Evolutionary conservation across 2,888 invertebrate genomes (phyloP), one percentile per base, ranked within the genome.

Genomic region (Lamellibrachia columna): DNA sequence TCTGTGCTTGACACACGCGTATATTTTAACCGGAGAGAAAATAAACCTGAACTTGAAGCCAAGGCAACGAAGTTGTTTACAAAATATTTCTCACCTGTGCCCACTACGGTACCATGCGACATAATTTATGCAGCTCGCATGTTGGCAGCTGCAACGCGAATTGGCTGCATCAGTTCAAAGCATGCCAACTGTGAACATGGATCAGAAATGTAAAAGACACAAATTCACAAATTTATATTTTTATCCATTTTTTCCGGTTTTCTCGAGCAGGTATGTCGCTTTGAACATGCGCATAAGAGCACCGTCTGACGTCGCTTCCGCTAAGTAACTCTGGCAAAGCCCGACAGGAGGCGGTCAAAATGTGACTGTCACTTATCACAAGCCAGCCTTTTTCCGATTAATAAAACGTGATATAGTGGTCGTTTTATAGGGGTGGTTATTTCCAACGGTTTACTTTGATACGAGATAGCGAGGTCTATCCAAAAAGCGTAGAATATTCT

Each of bases 81-180:
- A 75, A 75, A 75, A 75, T 75, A 75, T 75, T 75, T 22, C 75
- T 75, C 75, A 75, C 75, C 75, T 75, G 75, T 75, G 75, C 75
- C 75, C 75, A 22, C 22, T 75, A n/a, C 75, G 75, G 75, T 75
- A 75, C 75, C 75, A 75, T 75, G 75, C 75, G n/a, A 75, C 75
- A 75, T 75, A 22, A 75, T 75, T 75, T 75, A 75, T n/a, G n/a
- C 75, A 75, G 75, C 75, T 75, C 75, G 15, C 75, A 75, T 75
- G 75, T 15, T 75, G 75, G 75, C 75, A 75, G 75, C 22, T 75
- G 75, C 11, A 22, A 75, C 75, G 6, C 75, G 75, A 75, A 75
- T n/a, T 6, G 75, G 75, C 75, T 75, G 75, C n/a, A n/a, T n/a
- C 75, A 75, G 75, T 22, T 75, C 75, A 75, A 75, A 75, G 75